These are phyloP conservation scores for Rhizomys pruinosus DNA, from an alignment of 2,113 vertebrate genomes.

Conservation along the genomic window DNA sequence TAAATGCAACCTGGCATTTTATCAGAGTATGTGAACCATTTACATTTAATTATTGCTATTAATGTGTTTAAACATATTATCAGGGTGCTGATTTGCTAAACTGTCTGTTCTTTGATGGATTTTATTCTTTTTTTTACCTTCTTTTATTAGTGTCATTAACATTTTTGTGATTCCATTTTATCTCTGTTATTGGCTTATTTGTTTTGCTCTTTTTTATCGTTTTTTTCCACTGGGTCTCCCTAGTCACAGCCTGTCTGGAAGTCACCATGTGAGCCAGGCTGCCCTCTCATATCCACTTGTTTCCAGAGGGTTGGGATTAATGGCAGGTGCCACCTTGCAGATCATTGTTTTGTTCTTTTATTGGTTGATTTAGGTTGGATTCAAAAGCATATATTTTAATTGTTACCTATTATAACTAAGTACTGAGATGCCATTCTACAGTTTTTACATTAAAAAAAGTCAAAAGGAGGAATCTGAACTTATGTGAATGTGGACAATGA, in stretches of 20 bases:
- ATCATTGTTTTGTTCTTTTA: conserved; percentile 34
- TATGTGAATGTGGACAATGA: neutral
- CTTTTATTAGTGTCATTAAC: neutral
- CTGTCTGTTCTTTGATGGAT: neutral
- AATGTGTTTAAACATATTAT: neutral
- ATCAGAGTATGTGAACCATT: neutral
- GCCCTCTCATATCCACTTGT: too few species aligned
- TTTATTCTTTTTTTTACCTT: neutral
- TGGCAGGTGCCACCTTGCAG: too few species aligned
- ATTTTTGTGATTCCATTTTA: neutral
- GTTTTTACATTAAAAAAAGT: neutral
- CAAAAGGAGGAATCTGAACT: neutral
- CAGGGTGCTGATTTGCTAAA: neutral
- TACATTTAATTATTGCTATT: conserved; percentile 20
- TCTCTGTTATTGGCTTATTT: neutral
- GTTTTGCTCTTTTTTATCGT: neutral
- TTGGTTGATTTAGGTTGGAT: neutral
- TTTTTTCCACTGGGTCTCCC: too few species aligned
- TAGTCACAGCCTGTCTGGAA: too few species aligned
- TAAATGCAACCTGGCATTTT: neutral
- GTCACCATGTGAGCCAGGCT: too few species aligned
- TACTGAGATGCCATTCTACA: neutral
- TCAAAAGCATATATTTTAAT: neutral
- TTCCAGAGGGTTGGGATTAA: too few species aligned
- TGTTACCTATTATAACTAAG: neutral